Percentiles rank a stretch among this genome's conserved stretches.
Evolutionary conservation across 2,888 invertebrate genomes (phyloP).

Genomic region (Coenonympha glycerion): DNA sequence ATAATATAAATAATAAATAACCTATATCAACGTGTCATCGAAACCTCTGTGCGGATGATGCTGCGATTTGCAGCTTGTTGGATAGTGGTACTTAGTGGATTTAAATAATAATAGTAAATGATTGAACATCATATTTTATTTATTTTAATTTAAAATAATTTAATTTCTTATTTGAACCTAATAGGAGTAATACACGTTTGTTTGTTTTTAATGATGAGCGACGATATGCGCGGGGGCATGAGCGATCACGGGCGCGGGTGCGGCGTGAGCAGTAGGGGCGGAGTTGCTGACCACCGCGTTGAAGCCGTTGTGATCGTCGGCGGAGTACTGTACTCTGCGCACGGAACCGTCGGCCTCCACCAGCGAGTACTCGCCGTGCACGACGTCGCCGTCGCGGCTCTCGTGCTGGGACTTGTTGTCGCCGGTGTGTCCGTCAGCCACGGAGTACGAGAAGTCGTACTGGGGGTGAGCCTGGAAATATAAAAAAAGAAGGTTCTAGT

Average conservation of each 20-base stretch:
- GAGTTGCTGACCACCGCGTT: slow-evolving; percentile 60
- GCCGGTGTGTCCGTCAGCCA: slow-evolving; percentile 73
- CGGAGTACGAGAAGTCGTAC: slow-evolving; percentile 75
- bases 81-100: too few species aligned
- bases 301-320: slow-evolving; percentile 69
- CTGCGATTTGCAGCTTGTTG: too few species aligned
- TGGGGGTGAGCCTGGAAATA: slow-evolving; percentile 65
- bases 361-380: slow-evolving; percentile 65
- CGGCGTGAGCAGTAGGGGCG: slow-evolving; percentile 35
- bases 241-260: slow-evolving; percentile 37
- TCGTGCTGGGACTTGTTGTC: slow-evolving; percentile 68
- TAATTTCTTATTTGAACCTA: too few species aligned
- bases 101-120: too few species aligned
- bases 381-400: slow-evolving; percentile 39
- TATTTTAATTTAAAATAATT: too few species aligned
- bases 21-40: too few species aligned
- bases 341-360: slow-evolving; percentile 73
- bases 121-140: too few species aligned
- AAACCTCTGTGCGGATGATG: too few species aligned
- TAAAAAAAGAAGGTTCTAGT: too few species aligned
- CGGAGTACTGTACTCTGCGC: slow-evolving; percentile 72
- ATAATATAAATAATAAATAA: too few species aligned
- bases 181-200: too few species aligned
- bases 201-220: slow-evolving; percentile 35
- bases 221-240: slow-evolving; percentile 36